Evolutionary conservation across 1,140 invertebrate genomes (phyloP), one percentile per base, ranked within the genome.

Genomic region (Atta cephalotes): DNA sequence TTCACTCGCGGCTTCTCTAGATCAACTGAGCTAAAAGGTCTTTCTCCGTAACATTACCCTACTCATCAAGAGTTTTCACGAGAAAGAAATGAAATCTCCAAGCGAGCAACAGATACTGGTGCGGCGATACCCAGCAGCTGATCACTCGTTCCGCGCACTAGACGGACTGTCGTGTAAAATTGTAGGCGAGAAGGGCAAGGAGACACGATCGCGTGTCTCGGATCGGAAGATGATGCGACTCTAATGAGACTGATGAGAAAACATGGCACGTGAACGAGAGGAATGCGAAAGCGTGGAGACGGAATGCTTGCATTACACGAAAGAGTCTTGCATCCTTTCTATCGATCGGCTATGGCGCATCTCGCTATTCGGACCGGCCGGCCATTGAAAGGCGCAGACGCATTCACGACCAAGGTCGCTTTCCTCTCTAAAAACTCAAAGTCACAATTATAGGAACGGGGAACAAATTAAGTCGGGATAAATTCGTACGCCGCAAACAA

Each of bases 261-360:
- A 82, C 35, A 45, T 39, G 68, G 16, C 80, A 84, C 80, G 56
- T 70, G 56, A 82, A 62, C n/a, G 70, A 49, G 72, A 58, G 60
- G n/a, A 63, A 76, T 39, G 49, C 56, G 80, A 84, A 84, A 84
- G 70, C 80, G 70, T 84, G 70, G 70, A 84, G 68, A 62, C 28
- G 21, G 25, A 63, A 84, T 45, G 45, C 70, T 78, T 39, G 21
- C 16, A 39, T 39, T 78, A 25, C 35, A 35, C 58, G 39, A 49
- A 60, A 39, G 68, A 51, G 28, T 18, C 18, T 45, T 51, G 56
- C 56, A 31, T 82, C 80, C 58, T 39, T 74, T 9, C 25, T 49
- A 84, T 84, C 56, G 80, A 84, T 84, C 70, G 45, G 60, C 39
- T 35, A 14, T 16, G 74, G 10, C 16, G 35, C 35, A 70, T 70